Evolutionary conservation across 92 coral and sea anemone genomes (phyloP).

Genomic region (Parazoanthus atlanticus): DNA sequence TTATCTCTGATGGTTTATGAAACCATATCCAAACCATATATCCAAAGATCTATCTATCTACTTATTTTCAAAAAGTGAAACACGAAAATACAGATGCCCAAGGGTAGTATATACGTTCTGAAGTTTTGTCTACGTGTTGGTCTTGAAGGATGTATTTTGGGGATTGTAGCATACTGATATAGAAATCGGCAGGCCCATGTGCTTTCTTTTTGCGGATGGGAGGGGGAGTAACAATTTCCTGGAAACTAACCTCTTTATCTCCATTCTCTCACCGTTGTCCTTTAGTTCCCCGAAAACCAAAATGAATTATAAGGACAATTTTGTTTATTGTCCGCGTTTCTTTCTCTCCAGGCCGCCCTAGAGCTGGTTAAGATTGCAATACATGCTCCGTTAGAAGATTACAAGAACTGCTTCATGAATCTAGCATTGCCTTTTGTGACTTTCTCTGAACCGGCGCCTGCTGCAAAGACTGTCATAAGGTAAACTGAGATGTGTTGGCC

Average conservation of each 20-base stretch:
- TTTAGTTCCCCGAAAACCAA: too few relatives aligned
- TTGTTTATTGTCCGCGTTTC: too few relatives aligned
- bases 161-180: too few relatives aligned
- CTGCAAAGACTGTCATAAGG: constrained; percentile 79
- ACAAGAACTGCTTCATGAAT: constrained; percentile 92
- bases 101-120: too few relatives aligned
- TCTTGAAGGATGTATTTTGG: neutral
- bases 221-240: neutral
- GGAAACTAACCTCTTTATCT: too few relatives aligned
- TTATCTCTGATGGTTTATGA: too few relatives aligned
- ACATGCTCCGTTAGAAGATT: constrained; percentile 71
- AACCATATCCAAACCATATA: too few relatives aligned
- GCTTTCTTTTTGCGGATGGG: neutral
- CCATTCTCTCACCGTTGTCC: neutral
- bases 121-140: too few relatives aligned
- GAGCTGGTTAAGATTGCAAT: constrained; percentile 84
- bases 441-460: constrained; percentile 96
- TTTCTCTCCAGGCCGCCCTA: constrained; percentile 69
- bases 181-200: too few relatives aligned
- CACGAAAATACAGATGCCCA: too few relatives aligned
- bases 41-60: too few relatives aligned
- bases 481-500: neutral
- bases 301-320: neutral
- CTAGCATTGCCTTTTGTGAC: constrained; percentile 89
- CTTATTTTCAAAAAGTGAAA: too few relatives aligned